Conservation (phyloP, 1,140 invertebrate species). For the Eupeodes corollae region DNA sequence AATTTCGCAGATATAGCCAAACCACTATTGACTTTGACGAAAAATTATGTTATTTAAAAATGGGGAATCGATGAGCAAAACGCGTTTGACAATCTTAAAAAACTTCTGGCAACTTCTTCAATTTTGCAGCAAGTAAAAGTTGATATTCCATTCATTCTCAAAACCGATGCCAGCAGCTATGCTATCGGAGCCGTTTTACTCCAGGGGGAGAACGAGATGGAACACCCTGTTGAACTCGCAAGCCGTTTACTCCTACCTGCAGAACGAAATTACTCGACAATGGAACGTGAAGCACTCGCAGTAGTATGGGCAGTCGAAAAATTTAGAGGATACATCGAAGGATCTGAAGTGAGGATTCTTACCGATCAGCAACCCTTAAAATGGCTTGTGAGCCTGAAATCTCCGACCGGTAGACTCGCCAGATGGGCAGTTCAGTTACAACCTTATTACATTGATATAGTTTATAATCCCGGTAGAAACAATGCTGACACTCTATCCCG, state of each 20-base stretch:
- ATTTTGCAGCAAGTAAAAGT: constrained; percentile 12
- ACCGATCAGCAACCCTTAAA: constrained; percentile 42
- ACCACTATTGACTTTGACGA: constrained; percentile 9
- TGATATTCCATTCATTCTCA: constrained; percentile 12
- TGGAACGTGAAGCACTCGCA: constrained; percentile 40
- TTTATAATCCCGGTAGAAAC: no score
- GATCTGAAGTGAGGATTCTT: constrained; percentile 36
- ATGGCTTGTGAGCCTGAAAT: constrained; percentile 39
- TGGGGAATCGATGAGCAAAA: constrained; percentile 10
- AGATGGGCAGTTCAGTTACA: constrained; percentile 40
- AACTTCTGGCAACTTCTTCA: constrained; percentile 10
- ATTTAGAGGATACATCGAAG: constrained; percentile 35
- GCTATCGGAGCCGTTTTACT: constrained; percentile 22
- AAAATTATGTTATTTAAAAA: constrained; percentile 8
- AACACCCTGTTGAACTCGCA: constrained; percentile 28
- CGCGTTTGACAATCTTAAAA: constrained; percentile 17
- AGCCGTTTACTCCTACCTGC: constrained; percentile 29
- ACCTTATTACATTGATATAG: constrained; percentile 32
- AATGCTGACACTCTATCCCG: constrained; percentile 24
- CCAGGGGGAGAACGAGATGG: constrained; percentile 11
- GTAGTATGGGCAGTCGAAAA: constrained; percentile 39
- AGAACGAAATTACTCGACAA: constrained; percentile 39
- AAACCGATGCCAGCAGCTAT: constrained; percentile 18
- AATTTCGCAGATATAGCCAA: constrained; percentile 11
- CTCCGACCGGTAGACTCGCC: constrained; percentile 30